A percentile compares a stretch with the other conserved stretches of the same genome.
phyloP scores from a whole-genome alignment of 2,113 vertebrate species.

The Dolichotis patagonum region DNA sequence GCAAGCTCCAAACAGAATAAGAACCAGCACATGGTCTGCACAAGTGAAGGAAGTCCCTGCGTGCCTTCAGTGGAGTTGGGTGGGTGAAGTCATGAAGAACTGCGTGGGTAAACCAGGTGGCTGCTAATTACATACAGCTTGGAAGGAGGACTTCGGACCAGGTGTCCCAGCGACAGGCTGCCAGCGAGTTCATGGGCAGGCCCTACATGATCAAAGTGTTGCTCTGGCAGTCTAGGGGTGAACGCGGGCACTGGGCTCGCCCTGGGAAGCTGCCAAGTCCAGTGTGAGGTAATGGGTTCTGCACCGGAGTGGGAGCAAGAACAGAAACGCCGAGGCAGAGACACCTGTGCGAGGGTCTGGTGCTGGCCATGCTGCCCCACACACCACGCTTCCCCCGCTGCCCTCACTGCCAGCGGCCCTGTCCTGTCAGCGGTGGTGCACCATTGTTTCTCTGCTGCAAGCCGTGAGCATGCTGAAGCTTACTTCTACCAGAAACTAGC shows the following conservation, averaged over 20 bases:
- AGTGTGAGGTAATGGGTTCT: too few relatives aligned
- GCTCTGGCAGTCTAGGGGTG: accelerated
- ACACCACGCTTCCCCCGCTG: accelerated
- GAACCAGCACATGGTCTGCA: background rate
- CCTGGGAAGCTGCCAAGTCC: background rate
- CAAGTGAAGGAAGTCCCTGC: background rate
- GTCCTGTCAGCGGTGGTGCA: accelerated
- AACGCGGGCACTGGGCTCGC: background rate
- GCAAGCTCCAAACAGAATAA: background rate
- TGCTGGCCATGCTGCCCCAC: accelerated
- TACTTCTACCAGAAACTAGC: background rate
- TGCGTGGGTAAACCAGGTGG: background rate
- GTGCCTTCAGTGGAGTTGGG: background rate
- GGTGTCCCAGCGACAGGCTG: background rate
- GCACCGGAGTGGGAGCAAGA: background rate
- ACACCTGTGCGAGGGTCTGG: background rate
- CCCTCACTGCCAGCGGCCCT: accelerated
- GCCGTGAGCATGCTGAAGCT: background rate
- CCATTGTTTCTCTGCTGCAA: accelerated
- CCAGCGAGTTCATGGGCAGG: accelerated
- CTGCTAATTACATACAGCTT: background rate
- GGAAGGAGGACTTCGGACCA: background rate
- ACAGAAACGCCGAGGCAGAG: background rate
- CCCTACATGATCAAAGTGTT: background rate
- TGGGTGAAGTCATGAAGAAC: background rate